phyloP scores from a whole-genome alignment of 2,113 vertebrate species.

The Macroglossus sobrinus region DNA sequence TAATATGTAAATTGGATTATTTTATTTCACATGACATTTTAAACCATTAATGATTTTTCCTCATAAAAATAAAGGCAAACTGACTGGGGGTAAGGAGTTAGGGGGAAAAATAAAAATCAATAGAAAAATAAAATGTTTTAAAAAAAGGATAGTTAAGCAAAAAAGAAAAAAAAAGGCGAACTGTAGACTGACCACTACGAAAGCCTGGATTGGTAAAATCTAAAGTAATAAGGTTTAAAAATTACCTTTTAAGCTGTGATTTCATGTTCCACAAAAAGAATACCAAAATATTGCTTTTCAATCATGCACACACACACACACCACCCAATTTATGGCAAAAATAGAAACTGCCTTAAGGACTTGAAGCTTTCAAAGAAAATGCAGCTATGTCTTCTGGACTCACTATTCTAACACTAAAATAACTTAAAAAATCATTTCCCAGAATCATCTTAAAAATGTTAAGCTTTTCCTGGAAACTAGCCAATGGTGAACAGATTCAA shows the following conservation, averaged over 20 bases:
- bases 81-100: too few species aligned
- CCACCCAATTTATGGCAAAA: neutral
- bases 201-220: neutral
- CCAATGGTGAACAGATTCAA: neutral
- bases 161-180: too few species aligned
- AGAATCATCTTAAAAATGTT: neutral
- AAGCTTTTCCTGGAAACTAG: neutral
- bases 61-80: neutral
- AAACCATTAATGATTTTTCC: neutral
- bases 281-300: neutral
- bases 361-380: neutral
- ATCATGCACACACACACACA: neutral
- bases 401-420: neutral
- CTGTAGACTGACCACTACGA: neutral
- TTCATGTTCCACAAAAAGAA: neutral
- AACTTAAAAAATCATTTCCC: neutral
- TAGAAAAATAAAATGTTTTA: too few species aligned
- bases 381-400: neutral
- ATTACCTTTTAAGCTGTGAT: neutral
- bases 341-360: neutral
- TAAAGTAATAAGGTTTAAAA: neutral
- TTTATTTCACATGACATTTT: neutral
- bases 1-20: neutral
- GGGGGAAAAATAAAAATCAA: too few species aligned
- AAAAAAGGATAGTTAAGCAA: too few species aligned